phyloP scores from a whole-genome alignment of 2,888 invertebrate genomes.

The Creontiades dilutus region DNA sequence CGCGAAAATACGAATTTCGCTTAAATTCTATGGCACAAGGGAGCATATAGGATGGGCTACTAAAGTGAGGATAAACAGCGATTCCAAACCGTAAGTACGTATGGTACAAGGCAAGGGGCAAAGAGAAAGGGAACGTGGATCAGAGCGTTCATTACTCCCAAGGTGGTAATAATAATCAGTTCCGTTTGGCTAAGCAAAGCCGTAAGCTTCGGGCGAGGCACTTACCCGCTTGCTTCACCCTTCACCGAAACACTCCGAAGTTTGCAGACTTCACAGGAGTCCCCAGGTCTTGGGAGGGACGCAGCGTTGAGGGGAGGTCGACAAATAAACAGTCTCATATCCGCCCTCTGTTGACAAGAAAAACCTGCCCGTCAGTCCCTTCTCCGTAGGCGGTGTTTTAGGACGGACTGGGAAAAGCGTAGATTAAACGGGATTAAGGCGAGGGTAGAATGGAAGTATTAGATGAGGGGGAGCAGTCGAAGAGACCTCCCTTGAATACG shows the following conservation, averaged over 20 bases:
- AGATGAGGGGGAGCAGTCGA: background rate
- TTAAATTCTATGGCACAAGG: no score
- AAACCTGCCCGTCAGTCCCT: slow-evolving; percentile 1
- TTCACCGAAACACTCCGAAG: slow-evolving; percentile 18
- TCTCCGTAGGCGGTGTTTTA: background rate
- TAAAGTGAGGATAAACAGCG: no score
- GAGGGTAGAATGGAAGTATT: background rate
- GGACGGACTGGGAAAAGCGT: slow-evolving; percentile 1
- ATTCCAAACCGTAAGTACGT: background rate
- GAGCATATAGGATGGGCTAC: no score
- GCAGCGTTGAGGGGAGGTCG: background rate
- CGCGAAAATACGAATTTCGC: no score
- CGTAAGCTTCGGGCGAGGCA: slow-evolving; percentile 6
- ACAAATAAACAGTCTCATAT: slow-evolving; percentile 63
- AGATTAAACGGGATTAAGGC: slow-evolving; percentile 54
- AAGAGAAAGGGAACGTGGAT: slow-evolving; percentile 6
- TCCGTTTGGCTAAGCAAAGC: slow-evolving; percentile 67
- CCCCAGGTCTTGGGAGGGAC: background rate
- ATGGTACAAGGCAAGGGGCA: background rate
- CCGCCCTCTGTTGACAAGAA: slow-evolving; percentile 68
- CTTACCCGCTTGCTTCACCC: slow-evolving; percentile 6
- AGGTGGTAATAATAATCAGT: slow-evolving; percentile 60
- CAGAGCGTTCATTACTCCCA: slow-evolving; percentile 53
- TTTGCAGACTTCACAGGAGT: slow-evolving; percentile 65
- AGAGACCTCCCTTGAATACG: background rate